Evolutionary conservation across 37 sponge, comb jelly and placozoan genomes (phyloP).

Genomic region (Axinella damicornis): DNA sequence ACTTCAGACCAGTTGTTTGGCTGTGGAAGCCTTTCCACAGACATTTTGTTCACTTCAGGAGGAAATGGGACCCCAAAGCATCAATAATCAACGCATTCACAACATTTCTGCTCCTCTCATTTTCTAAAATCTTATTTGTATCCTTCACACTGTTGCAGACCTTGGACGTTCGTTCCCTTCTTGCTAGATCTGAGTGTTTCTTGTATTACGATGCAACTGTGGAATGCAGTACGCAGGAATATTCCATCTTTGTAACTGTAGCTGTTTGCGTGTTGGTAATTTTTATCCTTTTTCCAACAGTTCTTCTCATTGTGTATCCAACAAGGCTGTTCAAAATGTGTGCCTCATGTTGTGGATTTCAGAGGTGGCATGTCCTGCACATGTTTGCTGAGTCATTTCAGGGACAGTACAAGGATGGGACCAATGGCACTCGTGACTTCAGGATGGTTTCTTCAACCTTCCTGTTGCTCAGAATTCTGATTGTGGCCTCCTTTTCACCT

Average conservation of each 20-base stretch:
- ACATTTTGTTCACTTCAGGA: constrained; percentile 9
- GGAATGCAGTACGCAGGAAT: not conserved
- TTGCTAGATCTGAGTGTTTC: not conserved
- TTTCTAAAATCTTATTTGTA: constrained; percentile 52
- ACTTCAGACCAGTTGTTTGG: constrained; percentile 7
- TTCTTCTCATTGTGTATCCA: constrained; percentile 30
- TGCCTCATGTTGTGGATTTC: constrained; percentile 1
- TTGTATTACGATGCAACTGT: not conserved
- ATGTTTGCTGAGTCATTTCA: constrained; percentile 27
- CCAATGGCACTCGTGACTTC: constrained; percentile 28
- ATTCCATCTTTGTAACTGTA: not conserved
- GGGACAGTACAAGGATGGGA: constrained; percentile 48
- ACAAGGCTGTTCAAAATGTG: not conserved
- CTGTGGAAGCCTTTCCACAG: constrained; percentile 27
- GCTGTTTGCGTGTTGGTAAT: not conserved
- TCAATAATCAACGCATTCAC: constrained; percentile 56
- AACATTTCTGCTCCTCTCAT: constrained; percentile 66
- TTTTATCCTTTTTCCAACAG: constrained; percentile 8
- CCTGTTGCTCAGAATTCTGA: not conserved
- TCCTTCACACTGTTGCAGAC: constrained; percentile 28
- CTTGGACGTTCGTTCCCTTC: not conserved
- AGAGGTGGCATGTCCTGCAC: constrained; percentile 22
- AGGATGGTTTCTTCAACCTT: constrained; percentile 25
- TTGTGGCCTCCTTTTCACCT: no score
- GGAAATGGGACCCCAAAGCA: constrained; percentile 25